Evolutionary conservation across 2,797 vertebrate species (phyloP).

Genomic region (Aulostomus chinensis): DNA sequence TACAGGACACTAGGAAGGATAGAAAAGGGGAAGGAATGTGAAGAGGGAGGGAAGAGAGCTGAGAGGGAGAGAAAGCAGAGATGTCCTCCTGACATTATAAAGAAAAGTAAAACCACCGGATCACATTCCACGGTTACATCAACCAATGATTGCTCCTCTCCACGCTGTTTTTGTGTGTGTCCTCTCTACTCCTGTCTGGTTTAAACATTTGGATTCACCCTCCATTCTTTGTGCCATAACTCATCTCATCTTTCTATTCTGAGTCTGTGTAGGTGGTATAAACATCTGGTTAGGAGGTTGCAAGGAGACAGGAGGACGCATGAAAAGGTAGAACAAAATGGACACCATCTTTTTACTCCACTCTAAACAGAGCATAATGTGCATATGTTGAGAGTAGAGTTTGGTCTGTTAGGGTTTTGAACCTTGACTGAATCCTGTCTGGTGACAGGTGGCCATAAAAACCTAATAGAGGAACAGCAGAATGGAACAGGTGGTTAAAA

Average conservation of each 20-base stretch:
- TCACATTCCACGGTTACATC: slow-evolving; percentile 12
- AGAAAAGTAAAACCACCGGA: slow-evolving; percentile 25
- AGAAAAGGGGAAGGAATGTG: neutral
- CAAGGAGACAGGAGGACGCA: slow-evolving; percentile 11
- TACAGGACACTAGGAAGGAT: slow-evolving; percentile 1
- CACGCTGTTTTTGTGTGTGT: slow-evolving; percentile 10
- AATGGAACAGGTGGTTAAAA: slow-evolving; percentile 58
- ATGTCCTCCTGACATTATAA: slow-evolving; percentile 20
- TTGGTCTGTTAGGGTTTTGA: slow-evolving; percentile 37
- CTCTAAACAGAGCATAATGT: slow-evolving; percentile 22
- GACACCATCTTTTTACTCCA: slow-evolving; percentile 22
- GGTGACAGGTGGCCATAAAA: slow-evolving; percentile 68
- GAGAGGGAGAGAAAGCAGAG: slow-evolving; percentile 19
- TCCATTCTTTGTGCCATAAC: slow-evolving; percentile 23
- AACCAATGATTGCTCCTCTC: slow-evolving; percentile 11
- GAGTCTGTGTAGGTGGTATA: slow-evolving; percentile 3
- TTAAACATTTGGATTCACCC: slow-evolving; percentile 45
- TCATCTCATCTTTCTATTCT: slow-evolving; percentile 30
- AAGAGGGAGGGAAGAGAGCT: slow-evolving; percentile 3
- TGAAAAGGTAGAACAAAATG: slow-evolving; percentile 3
- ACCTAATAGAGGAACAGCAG: slow-evolving; percentile 45
- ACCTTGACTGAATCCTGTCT: slow-evolving; percentile 48
- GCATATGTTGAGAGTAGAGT: slow-evolving; percentile 34
- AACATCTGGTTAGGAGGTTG: slow-evolving; percentile 47
- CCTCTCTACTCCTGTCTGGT: slow-evolving; percentile 33